phyloP scores from a whole-genome alignment of 2,797 vertebrate genomes.

The Molossus molossus region DNA sequence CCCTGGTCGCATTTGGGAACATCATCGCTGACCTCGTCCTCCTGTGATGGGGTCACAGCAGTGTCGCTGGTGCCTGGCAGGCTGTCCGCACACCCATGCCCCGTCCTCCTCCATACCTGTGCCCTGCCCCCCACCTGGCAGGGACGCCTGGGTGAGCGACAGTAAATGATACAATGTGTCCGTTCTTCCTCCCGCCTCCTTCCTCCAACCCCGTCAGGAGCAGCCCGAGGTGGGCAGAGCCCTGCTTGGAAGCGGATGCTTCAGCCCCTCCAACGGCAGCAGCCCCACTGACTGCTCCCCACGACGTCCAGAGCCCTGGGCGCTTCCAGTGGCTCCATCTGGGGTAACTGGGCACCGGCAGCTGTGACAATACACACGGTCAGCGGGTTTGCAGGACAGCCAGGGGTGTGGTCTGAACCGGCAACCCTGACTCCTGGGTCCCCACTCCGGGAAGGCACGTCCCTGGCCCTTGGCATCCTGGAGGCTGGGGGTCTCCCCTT shows the following conservation, averaged over 20 bases:
- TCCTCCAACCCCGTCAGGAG: not conserved
- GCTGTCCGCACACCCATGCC: not conserved
- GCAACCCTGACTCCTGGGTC: too few species aligned
- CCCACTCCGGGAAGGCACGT: not conserved
- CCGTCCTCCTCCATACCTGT: not conserved
- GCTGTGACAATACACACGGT: too few species aligned
- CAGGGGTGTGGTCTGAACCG: fast-evolving
- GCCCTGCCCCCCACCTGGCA: not conserved
- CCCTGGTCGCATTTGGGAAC: not conserved
- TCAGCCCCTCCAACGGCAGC: too few species aligned
- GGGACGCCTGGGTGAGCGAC: too few species aligned
- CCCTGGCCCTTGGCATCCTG: not conserved
- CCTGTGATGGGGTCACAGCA: too few species aligned
- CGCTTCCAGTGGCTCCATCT: too few species aligned
- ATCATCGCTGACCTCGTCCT: not conserved
- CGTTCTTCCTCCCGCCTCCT: not conserved
- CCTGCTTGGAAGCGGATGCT: too few species aligned
- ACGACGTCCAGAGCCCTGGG: too few species aligned
- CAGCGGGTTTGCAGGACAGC: not conserved
- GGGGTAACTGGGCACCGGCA: too few species aligned
- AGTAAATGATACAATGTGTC: not conserved
- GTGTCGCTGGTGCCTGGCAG: not conserved
- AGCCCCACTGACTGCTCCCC: too few species aligned
- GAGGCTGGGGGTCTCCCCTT: too few species aligned
- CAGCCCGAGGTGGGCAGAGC: not conserved